Conservation (phyloP, 1,140 invertebrate genomes). For the Drosophila carrolli region DNA sequence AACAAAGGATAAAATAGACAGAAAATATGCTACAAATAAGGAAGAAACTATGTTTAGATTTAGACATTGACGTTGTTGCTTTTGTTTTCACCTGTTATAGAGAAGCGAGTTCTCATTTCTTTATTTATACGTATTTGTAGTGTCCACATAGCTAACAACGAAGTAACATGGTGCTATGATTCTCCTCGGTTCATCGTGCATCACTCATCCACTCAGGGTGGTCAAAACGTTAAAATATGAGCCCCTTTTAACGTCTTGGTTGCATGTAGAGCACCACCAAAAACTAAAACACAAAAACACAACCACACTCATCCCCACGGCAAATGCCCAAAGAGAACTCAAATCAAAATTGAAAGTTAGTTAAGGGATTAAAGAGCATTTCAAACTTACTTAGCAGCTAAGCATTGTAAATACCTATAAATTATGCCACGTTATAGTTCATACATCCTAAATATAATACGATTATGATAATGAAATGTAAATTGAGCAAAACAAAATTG, state of each 20-base stretch:
- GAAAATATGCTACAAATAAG: constrained; percentile 19
- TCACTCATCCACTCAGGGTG: constrained; percentile 28
- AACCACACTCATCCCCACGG: constrained; percentile 6
- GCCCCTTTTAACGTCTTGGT: constrained; percentile 81
- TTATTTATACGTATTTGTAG: constrained; percentile 33
- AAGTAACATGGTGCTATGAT: constrained; percentile 82
- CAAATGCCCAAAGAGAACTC: constrained; percentile 22
- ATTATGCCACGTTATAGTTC: constrained; percentile 44
- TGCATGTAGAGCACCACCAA: constrained; percentile 37
- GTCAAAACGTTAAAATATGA: constrained; percentile 80
- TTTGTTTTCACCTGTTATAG: constrained; percentile 21
- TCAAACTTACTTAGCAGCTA: constrained; percentile 47
- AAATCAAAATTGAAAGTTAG: constrained; percentile 39
- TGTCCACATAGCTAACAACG: constrained; percentile 71
- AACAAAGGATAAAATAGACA: constrained; percentile 51
- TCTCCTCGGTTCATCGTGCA: constrained; percentile 34
- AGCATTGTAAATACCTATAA: constrained; percentile 62
- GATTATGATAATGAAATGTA: constrained; percentile 55
- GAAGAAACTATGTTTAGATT: constrained; percentile 25
- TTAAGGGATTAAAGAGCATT: constrained; percentile 42
- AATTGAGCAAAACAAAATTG: constrained; percentile 74
- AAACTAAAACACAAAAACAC: background rate
- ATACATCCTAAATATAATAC: constrained; percentile 41
- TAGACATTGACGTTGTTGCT: constrained; percentile 48
- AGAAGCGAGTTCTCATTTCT: constrained; percentile 27